These are phyloP conservation scores for Periophthalmus magnuspinnatus DNA, from an alignment of 2,797 vertebrate genomes.

Conservation along the genomic window DNA sequence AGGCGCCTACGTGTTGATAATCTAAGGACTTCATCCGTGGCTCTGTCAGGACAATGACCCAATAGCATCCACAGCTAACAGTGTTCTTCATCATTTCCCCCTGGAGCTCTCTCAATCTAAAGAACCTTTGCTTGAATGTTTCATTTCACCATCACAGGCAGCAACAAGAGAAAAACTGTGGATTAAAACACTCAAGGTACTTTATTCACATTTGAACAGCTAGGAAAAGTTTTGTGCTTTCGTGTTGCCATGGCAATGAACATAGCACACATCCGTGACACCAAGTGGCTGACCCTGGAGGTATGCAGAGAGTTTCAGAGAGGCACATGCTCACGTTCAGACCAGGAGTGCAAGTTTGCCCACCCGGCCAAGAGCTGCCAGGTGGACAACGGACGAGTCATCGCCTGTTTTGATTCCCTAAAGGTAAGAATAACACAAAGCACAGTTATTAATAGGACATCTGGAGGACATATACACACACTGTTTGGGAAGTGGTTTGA, in stretches of 20 bases:
- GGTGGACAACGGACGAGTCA: slow-evolving; percentile 98
- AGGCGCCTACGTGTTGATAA: slow-evolving; percentile 21
- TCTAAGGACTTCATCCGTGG: slow-evolving; percentile 30
- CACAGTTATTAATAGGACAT: slow-evolving; percentile 17
- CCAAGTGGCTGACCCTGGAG: slow-evolving; percentile 99
- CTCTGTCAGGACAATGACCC: slow-evolving; percentile 46
- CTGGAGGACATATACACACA: slow-evolving; percentile 13
- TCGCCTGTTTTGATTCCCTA: slow-evolving; percentile 98
- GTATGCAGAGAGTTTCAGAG: slow-evolving; percentile 99
- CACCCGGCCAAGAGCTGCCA: slow-evolving; percentile 97
- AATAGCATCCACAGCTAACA: slow-evolving; percentile 40
- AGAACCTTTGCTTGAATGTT: slow-evolving; percentile 44
- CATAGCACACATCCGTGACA: slow-evolving; percentile 94
- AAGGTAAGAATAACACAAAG: slow-evolving; percentile 85
- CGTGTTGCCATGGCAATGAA: slow-evolving; percentile 83
- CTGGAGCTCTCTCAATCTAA: slow-evolving; percentile 49
- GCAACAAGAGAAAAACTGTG: slow-evolving; percentile 36
- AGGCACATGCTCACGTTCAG: slow-evolving; percentile 93
- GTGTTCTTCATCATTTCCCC: slow-evolving; percentile 63
- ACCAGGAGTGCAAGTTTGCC: slow-evolving; percentile 98
- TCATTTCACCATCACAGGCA: slow-evolving; percentile 45
- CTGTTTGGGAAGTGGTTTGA: slow-evolving; percentile 27
- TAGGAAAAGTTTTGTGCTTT: slow-evolving; percentile 44
- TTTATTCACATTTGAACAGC: slow-evolving; percentile 28
- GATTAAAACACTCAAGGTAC: slow-evolving; percentile 58